Evolutionary conservation across 2,888 invertebrate genomes (phyloP).

Genomic region (Creontiades dilutus): DNA sequence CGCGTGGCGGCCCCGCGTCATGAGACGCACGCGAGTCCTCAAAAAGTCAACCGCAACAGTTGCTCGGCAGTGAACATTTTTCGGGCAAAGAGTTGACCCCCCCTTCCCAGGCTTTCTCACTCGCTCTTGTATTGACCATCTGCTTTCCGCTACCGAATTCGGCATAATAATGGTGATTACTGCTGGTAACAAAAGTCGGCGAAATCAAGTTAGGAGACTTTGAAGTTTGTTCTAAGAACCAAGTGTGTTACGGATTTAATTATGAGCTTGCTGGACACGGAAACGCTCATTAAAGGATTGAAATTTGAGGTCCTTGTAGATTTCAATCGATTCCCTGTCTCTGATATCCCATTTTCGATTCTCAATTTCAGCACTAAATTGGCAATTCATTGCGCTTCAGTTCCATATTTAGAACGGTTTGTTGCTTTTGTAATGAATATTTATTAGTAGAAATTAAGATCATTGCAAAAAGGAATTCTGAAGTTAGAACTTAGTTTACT

Average conservation of each 20-base stretch:
- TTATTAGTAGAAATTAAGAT: too few species aligned
- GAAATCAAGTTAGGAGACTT: background rate
- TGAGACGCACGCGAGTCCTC: constrained; percentile 18
- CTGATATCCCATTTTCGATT: too few species aligned
- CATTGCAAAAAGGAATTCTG: too few species aligned
- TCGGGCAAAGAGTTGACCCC: background rate
- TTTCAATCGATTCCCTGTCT: too few species aligned
- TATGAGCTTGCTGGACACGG: too few species aligned
- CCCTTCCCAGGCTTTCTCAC: background rate
- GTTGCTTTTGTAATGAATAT: too few species aligned
- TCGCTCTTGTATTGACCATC: background rate
- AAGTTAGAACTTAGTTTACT: too few species aligned
- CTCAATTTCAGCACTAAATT: too few species aligned
- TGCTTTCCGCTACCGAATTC: constrained; percentile 29
- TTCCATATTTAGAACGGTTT: too few species aligned
- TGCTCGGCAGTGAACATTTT: constrained; percentile 1
- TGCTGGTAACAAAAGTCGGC: background rate
- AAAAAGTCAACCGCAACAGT: background rate
- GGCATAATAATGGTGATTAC: constrained; percentile 18
- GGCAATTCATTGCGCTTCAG: too few species aligned
- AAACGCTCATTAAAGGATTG: too few species aligned
- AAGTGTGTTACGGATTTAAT: background rate
- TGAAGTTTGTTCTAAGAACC: background rate
- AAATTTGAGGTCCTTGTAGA: too few species aligned
- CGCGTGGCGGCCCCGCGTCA: background rate